A percentile compares a stretch with the other conserved stretches of the same genome.
Conservation (phyloP, 2,888 invertebrate species). For the Zelleria hepariella region DNA sequence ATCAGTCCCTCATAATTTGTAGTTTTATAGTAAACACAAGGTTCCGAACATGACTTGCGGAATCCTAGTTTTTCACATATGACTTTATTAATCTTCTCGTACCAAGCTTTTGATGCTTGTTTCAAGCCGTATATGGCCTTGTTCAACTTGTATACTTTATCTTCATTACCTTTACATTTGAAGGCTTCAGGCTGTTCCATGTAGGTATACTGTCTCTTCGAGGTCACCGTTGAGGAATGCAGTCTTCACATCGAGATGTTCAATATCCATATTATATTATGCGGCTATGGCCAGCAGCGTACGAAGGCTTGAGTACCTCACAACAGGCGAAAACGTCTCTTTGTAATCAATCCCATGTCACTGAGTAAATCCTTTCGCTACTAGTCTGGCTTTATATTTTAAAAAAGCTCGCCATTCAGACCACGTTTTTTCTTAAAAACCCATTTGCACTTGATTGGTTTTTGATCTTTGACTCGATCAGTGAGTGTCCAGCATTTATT, state of each 20-base stretch:
- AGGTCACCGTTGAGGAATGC: constrained; percentile 6
- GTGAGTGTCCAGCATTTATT: constrained; percentile 3
- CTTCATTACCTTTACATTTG: constrained; percentile 4
- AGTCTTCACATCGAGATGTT: constrained; percentile 6
- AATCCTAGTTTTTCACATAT: background rate
- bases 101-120: constrained; percentile 5
- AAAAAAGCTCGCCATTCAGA: constrained; percentile 1
- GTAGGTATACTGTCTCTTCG: constrained; percentile 1
- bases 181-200: constrained; percentile 6
- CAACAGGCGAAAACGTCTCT: constrained; percentile 4
- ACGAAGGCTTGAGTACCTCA: background rate
- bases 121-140: constrained; percentile 7
- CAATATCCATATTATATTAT: background rate
- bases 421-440: constrained; percentile 6
- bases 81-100: constrained; percentile 1
- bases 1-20: background rate
- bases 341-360: constrained; percentile 4
- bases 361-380: constrained; percentile 8
- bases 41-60: background rate
- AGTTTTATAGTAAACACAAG: constrained; percentile 3
- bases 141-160: constrained; percentile 2
- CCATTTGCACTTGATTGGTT: constrained; percentile 7
- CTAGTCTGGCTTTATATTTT: constrained; percentile 7
- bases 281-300: background rate
- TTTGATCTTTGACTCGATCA: background rate